Percentiles rank a stretch among this genome's conserved stretches.
Evolutionary conservation across 1,140 invertebrate species (phyloP).

Genomic region (Leptinotarsa defecta): DNA sequence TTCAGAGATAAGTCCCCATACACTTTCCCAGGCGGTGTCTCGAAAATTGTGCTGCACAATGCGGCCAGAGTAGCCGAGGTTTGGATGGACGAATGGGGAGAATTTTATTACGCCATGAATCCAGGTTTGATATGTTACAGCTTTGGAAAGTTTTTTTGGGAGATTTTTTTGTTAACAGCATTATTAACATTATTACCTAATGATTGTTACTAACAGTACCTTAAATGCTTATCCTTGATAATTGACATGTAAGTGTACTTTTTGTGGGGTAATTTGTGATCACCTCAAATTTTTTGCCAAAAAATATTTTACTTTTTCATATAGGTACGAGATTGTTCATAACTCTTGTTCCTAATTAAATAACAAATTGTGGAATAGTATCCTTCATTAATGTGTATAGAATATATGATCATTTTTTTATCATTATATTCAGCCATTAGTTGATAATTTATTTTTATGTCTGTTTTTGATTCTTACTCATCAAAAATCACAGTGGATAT

Average conservation of each 20-base stretch:
- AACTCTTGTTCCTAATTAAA: no score
- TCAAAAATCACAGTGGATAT: no score
- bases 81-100: slow-evolving; percentile 98
- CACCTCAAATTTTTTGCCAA: no score
- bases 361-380: no score
- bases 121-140: slow-evolving; percentile 76
- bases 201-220: slow-evolving; percentile 11
- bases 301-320: no score
- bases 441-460: no score
- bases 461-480: no score
- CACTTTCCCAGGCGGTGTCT: slow-evolving; percentile 98
- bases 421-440: no score
- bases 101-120: slow-evolving; percentile 98
- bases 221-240: background rate
- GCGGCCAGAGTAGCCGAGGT: slow-evolving; percentile 94
- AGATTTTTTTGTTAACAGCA: slow-evolving; percentile 8
- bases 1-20: slow-evolving; percentile 99
- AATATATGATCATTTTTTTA: no score
- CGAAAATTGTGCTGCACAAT: slow-evolving; percentile 96
- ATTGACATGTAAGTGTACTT: background rate
- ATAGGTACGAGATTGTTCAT: no score
- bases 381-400: no score
- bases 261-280: no score
- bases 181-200: slow-evolving; percentile 1
- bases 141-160: background rate